Evolutionary conservation across 2,113 vertebrate species (phyloP).

Genomic region (Triplophysa siluroides): DNA sequence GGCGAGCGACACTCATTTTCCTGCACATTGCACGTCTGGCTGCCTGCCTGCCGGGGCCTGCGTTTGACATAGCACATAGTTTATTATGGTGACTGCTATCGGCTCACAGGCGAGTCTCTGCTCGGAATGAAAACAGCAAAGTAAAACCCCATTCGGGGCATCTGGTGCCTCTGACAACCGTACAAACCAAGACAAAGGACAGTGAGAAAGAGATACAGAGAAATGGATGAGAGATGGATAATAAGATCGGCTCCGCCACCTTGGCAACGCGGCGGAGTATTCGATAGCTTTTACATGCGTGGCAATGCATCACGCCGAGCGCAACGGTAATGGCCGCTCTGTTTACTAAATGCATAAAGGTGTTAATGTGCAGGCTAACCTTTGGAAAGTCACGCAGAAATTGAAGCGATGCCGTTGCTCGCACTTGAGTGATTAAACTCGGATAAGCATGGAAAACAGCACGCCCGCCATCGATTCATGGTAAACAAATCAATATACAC

Average conservation of each 20-base stretch:
- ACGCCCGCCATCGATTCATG: constrained; percentile 75
- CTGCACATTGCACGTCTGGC: constrained; percentile 38
- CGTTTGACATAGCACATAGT: constrained; percentile 29
- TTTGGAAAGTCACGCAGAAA: constrained; percentile 70
- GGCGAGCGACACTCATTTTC: constrained; percentile 12
- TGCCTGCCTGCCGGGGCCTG: constrained; percentile 28
- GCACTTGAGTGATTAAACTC: constrained; percentile 77
- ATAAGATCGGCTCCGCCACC: constrained; percentile 29
- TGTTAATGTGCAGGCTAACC: constrained; percentile 67
- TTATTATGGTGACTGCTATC: constrained; percentile 41
- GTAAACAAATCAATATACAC: constrained; percentile 77
- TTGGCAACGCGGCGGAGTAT: constrained; percentile 43
- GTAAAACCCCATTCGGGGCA: constrained; percentile 52
- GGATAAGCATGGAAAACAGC: constrained; percentile 77
- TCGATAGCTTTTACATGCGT: constrained; percentile 42
- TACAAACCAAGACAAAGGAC: constrained; percentile 43
- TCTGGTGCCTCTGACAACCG: constrained; percentile 42
- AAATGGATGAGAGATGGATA: constrained; percentile 49
- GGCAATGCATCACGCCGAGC: constrained; percentile 39
- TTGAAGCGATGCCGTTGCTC: constrained; percentile 75
- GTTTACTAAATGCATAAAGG: constrained; percentile 63
- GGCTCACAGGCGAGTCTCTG: constrained; percentile 55
- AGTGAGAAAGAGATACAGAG: constrained; percentile 52
- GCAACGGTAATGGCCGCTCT: constrained; percentile 40
- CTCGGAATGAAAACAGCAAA: constrained; percentile 60